A percentile compares a stretch with the other conserved stretches of the same genome.
These are phyloP conservation scores for Poecilia latipinna DNA, from an alignment of 2,113 vertebrate genomes.

Conservation along the genomic window DNA sequence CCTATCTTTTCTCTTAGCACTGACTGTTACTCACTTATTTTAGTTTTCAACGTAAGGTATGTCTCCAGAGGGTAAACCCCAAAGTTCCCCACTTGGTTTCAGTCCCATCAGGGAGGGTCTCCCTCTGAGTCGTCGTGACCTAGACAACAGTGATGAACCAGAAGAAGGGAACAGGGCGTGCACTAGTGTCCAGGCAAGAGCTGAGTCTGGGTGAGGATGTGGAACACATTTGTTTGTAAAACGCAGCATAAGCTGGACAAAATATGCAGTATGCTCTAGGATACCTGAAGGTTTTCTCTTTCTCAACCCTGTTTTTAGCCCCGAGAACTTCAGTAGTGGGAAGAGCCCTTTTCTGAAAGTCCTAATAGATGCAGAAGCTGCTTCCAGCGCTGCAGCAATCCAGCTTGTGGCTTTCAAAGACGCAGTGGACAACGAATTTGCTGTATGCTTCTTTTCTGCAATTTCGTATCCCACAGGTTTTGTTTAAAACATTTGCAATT, in stretches of 20 bases:
- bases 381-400: conserved; percentile 75
- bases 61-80: conserved; percentile 60
- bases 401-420: conserved; percentile 83
- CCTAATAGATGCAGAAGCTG: conserved; percentile 78
- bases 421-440: conserved; percentile 69
- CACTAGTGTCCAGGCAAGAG: conserved; percentile 21
- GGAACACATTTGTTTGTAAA: neutral
- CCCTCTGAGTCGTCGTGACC: conserved; percentile 30
- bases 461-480: neutral
- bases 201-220: conserved; percentile 54
- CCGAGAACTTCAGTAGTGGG: conserved; percentile 21
- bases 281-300: neutral
- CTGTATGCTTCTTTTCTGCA: conserved; percentile 63
- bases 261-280: neutral
- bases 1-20: neutral
- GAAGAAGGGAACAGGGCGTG: conserved; percentile 22
- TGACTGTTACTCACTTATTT: neutral
- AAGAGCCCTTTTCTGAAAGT: conserved; percentile 68
- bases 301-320: conserved; percentile 48
- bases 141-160: conserved; percentile 19
- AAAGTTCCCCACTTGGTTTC: conserved; percentile 44
- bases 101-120: conserved; percentile 44
- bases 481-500: neutral
- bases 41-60: conserved; percentile 27
- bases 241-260: neutral